Evolutionary conservation across 1,140 invertebrate genomes (phyloP), one percentile per base, ranked within the genome.

Genomic region (Drosophila oshimai): DNA sequence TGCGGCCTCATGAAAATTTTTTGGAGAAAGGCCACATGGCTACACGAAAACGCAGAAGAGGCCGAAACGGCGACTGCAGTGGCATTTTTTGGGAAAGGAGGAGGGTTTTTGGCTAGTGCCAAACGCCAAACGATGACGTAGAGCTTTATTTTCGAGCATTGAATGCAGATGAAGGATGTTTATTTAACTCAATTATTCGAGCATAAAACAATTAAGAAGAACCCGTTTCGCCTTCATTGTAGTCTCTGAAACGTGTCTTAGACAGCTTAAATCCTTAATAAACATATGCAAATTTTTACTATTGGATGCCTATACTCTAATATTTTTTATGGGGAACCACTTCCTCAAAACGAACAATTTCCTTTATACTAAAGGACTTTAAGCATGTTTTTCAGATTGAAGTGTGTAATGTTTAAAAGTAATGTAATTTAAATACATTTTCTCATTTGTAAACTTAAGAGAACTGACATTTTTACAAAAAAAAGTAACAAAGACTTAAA

Each of bases 21-120:
- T 71, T 83, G 80, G 71, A 79, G 81, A 84, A 84, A 86, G 79
- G 74, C 79, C 77, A 72, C 55, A 81, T 76, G 77, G 60, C 22
- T 34, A 26, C 58, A 44, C 12, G 37, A 15, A 31, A 13, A 33
- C 20, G 26, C 2, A 5, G 20, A 6, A 15, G 7, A 15, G 51
- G 37, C 18, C 58, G 17, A 62, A 15, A 34, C 53, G 6, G 18
- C 36, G 50, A 47, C 45, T 62, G 58, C 57, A 76, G 57, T 71
- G 49, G 34, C 37, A 45, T 34, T 31, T 7, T 39, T 39, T 6
- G 41, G 33, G 10, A 31, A 1, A 33, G 10, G 4, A 7, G 1
- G 44, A n/a, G 24, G 24, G 17, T n/a, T 20, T 12, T 26, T 12
- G 58, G 46, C 29, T 15, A 36, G 37, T 47, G 73, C 69, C 68